phyloP scores from a whole-genome alignment of 2,888 invertebrate genomes.

The Euzetes globulus region DNA sequence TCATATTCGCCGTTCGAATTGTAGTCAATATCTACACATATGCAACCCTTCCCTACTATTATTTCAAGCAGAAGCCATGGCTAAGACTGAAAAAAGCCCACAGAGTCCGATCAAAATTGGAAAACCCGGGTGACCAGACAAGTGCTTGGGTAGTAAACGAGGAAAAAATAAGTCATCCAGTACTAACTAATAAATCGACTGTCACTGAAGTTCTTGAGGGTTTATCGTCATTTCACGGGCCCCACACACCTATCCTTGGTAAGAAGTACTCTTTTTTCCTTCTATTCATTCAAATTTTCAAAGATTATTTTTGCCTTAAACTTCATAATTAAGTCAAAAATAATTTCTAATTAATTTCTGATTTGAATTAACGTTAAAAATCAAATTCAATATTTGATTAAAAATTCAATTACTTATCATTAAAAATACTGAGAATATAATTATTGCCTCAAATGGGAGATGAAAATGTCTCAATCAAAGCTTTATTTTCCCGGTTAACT shows the following conservation, averaged over 20 bases:
- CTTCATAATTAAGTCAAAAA: too few relatives aligned
- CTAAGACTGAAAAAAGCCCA: not conserved
- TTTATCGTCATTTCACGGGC: not conserved
- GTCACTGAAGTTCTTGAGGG: not conserved
- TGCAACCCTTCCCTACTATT: conserved; percentile 29
- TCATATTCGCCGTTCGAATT: not conserved
- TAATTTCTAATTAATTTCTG: too few relatives aligned
- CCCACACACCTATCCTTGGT: not conserved
- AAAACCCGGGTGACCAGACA: not conserved
- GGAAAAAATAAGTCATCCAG: not conserved
- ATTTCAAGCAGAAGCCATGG: conserved; percentile 31
- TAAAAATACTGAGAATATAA: too few relatives aligned
- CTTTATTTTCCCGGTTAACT: too few relatives aligned
- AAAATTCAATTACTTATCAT: too few relatives aligned
- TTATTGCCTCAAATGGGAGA: too few relatives aligned
- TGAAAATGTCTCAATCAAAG: too few relatives aligned
- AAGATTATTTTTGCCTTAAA: too few relatives aligned
- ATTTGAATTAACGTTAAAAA: too few relatives aligned
- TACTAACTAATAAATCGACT: not conserved
- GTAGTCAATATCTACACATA: conserved; percentile 31
- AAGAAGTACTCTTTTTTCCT: too few relatives aligned
- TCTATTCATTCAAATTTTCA: too few relatives aligned
- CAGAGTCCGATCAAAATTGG: conserved; percentile 9
- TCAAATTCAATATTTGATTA: too few relatives aligned
- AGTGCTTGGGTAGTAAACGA: conserved; percentile 2